A percentile compares a stretch with the other conserved stretches of the same genome.
Conservation (phyloP, 2,113 vertebrate genomes). For the Limnothrissa miodon region DNA sequence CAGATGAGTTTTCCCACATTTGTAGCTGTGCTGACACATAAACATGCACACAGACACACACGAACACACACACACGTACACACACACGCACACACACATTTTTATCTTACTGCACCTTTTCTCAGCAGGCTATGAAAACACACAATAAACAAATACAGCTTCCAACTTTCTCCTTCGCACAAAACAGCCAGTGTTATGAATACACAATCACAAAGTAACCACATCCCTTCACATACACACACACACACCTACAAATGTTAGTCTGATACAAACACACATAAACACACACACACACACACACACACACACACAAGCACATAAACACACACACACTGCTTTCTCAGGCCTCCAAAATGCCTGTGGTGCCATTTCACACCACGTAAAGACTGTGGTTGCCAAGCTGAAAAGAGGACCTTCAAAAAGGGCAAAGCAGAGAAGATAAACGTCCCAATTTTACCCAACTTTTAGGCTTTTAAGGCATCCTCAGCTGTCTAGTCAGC, state of each 20-base stretch:
- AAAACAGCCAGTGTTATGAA: not conserved
- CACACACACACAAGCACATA: slow-evolving; percentile 11
- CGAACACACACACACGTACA: not conserved
- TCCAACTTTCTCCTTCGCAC: not conserved
- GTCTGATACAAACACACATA: not conserved
- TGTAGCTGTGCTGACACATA: not conserved
- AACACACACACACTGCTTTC: slow-evolving; percentile 1
- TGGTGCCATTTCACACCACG: slow-evolving; percentile 56
- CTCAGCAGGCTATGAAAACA: not conserved
- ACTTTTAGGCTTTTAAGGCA: not conserved
- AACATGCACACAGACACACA: not conserved
- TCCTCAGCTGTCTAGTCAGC: not conserved
- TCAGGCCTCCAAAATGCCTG: slow-evolving; percentile 29
- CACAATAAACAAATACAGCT: not conserved
- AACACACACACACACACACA: slow-evolving; percentile 22
- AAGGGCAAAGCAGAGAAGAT: not conserved
- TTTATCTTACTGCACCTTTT: not conserved
- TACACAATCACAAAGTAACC: not conserved
- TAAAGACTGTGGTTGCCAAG: not conserved
- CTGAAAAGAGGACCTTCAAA: not conserved
- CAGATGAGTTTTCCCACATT: not conserved
- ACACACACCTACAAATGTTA: not conserved
- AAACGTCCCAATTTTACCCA: not conserved
- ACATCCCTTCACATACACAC: not conserved
- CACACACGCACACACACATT: not conserved